Conservation (phyloP, 2,888 invertebrate genomes). For the Polyommatus iphigenia region DNA sequence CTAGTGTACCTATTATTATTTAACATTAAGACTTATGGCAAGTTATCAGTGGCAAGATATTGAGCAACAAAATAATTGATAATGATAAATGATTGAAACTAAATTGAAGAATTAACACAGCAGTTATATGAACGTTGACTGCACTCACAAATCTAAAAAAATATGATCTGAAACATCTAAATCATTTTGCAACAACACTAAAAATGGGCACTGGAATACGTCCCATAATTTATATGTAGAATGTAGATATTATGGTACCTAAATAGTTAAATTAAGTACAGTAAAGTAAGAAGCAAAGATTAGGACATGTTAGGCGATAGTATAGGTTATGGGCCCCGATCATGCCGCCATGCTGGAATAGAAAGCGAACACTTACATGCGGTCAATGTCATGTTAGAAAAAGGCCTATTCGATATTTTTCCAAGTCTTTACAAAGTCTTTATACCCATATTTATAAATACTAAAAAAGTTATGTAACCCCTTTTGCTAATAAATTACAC, state of each 20-base stretch:
- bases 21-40: background rate
- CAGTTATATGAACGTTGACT: background rate
- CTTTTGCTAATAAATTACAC: no score
- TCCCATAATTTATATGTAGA: background rate
- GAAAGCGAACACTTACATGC: conserved; percentile 61
- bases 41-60: background rate
- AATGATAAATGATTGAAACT: no score
- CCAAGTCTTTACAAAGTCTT: no score
- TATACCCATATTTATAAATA: no score
- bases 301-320: conserved; percentile 50
- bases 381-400: conserved; percentile 36
- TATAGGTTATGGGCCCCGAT: conserved; percentile 59
- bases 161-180: background rate
- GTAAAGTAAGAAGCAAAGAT: conserved; percentile 44
- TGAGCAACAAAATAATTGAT: background rate
- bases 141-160: background rate
- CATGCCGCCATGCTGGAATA: conserved; percentile 76
- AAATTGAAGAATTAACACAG: background rate
- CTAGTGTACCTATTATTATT: background rate
- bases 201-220: background rate
- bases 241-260: background rate
- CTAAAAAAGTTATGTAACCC: no score
- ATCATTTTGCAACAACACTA: background rate
- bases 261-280: background rate
- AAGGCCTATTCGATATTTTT: background rate